phyloP scores from a whole-genome alignment of 1,140 invertebrate genomes.

The Nasonia giraulti region DNA sequence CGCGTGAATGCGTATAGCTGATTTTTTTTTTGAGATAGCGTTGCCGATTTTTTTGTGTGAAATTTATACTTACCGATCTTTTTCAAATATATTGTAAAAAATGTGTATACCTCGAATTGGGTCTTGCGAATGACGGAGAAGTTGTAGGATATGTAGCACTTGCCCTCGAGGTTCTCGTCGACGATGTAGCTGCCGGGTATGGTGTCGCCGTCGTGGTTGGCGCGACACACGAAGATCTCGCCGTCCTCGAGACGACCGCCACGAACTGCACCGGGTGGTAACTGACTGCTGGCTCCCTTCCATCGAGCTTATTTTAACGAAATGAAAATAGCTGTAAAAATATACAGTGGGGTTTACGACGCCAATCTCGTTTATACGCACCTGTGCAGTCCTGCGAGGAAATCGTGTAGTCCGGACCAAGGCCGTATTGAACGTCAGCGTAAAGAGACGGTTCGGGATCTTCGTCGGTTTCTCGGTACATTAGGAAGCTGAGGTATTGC shows the following conservation, averaged over 20 bases:
- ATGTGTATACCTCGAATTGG: conserved; percentile 38
- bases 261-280: conserved; percentile 40
- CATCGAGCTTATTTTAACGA: conserved; percentile 31
- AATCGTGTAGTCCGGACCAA: conserved; percentile 47
- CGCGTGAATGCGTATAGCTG: not conserved
- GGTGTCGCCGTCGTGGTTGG: conserved; percentile 41
- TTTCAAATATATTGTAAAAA: not conserved
- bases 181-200: conserved; percentile 43
- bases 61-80: too few relatives aligned
- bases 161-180: conserved; percentile 25
- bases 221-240: conserved; percentile 43
- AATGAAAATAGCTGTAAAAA: not conserved
- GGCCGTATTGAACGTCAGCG: conserved; percentile 47
- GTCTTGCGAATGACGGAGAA: conserved; percentile 34
- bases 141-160: conserved; percentile 38
- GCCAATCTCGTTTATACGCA: not conserved
- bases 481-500: conserved; percentile 43
- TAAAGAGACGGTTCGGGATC: conserved; percentile 33
- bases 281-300: conserved; percentile 27
- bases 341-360: too few relatives aligned
- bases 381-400: conserved; percentile 46
- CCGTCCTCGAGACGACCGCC: conserved; percentile 36
- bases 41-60: not conserved
- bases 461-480: conserved; percentile 28
- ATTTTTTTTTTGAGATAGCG: not conserved